Conservation (phyloP, 2,113 vertebrate genomes). For the Melanotaenia duboulayi region DNA sequence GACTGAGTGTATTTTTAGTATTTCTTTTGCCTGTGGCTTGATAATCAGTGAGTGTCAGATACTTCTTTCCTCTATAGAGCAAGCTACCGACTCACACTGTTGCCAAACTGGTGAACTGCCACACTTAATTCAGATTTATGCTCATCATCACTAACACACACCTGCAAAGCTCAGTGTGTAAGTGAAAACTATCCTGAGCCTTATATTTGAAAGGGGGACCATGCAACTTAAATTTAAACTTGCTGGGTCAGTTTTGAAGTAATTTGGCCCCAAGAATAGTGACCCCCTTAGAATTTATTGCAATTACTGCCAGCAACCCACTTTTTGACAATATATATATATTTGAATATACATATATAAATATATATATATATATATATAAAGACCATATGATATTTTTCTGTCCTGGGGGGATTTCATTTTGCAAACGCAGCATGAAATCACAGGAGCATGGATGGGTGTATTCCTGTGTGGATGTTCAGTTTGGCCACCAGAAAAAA, state of each 20-base stretch:
- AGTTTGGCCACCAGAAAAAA: constrained; percentile 6
- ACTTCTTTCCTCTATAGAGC: constrained; percentile 34
- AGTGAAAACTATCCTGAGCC: constrained; percentile 1
- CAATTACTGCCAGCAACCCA: constrained; percentile 12
- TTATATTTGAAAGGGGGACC: no score
- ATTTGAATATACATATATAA: neutral
- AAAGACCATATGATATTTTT: constrained; percentile 16
- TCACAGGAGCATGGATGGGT: neutral
- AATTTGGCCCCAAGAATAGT: neutral
- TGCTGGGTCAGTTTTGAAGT: neutral
- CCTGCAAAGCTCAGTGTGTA: constrained; percentile 10
- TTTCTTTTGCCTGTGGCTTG: constrained; percentile 47
- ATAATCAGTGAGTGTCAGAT: constrained; percentile 35
- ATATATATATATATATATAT: neutral
- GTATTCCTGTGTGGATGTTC: constrained; percentile 5
- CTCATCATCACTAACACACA: constrained; percentile 14
- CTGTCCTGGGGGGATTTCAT: constrained; percentile 28
- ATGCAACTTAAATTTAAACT: neutral
- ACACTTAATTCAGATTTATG: constrained; percentile 37
- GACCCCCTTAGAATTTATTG: constrained; percentile 21
- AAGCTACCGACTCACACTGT: constrained; percentile 43
- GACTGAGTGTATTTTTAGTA: constrained; percentile 43
- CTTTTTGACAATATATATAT: constrained; percentile 9
- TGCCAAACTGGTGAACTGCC: constrained; percentile 41
- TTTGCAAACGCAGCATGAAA: constrained; percentile 35